Base-by-base conservation (phyloP, 2,888 invertebrate species). In the Dryadula phaetusa region DNA sequence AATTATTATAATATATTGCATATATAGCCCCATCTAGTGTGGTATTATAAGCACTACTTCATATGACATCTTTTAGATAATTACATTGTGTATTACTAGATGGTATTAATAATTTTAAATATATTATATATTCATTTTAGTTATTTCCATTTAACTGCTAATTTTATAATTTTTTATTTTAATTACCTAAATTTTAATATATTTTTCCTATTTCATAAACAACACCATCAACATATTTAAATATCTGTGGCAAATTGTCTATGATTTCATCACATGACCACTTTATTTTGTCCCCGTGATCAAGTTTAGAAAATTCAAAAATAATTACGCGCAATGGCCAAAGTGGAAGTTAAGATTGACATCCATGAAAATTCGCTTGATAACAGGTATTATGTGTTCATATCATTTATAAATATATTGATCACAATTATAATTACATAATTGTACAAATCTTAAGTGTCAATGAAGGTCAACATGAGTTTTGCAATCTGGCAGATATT, bases 241-340 rank as follows among this genome's bases (percentile, higher is more conserved):
- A 12, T 47, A 66, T 74, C 77, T 76, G 76, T 76, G 67, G 25
- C 58, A 72, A 69, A 65, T 83, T 83, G 83, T 86, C 84, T 88
- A 79, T 90, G 82, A 74, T 70, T 60, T 79, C 78, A 87, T 95
- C 95, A 95, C 95, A 95, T 95, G 95, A 95, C 95, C 95, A 89
- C 90, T 93, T 89, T 93, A 93, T 87, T 94, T 94, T 95, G 95
- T 94, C 93, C 95, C 95, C 95, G 95, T 95, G 95, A 95, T 94
- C 95, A 94, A 93, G 91, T 94, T 88, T 93, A 91, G 92, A 88
- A 94, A 94, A 94, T 94, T 94, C 94, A 94, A 94, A 94, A 94
- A 93, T 93, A 93, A 92, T 92, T 89, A 85, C 85, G 84, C 85
- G 87, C 86, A 89, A 91, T 92, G 91, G 85, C 88, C 73, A 88